Evolutionary conservation across 2,113 vertebrate species (phyloP).

Genomic region (Urocitellus parryii): DNA sequence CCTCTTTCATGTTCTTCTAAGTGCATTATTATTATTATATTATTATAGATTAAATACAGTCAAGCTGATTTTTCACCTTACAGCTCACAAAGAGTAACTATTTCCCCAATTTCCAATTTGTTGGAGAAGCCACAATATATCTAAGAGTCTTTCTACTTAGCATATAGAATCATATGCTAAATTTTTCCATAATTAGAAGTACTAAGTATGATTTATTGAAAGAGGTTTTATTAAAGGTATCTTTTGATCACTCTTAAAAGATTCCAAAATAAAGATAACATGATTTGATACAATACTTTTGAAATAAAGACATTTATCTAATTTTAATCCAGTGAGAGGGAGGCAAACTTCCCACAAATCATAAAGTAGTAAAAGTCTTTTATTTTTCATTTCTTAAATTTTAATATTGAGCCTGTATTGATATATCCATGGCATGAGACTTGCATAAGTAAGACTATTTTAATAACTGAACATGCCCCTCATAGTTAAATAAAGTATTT

Average conservation of each 20-base stretch:
- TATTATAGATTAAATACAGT: conserved; percentile 23
- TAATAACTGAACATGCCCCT: not conserved
- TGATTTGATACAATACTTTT: conserved; percentile 31
- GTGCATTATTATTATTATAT: not conserved
- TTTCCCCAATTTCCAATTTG: not conserved
- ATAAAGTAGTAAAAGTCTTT: not conserved
- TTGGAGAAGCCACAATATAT: not conserved
- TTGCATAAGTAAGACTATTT: conserved; percentile 13
- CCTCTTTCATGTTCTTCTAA: not conserved
- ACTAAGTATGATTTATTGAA: conserved; percentile 21
- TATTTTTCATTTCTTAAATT: conserved; percentile 39
- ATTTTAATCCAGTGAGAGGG: conserved; percentile 31
- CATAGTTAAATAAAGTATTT: conserved; percentile 47
- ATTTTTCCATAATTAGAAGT: conserved; percentile 31
- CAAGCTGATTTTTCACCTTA: not conserved
- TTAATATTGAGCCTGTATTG: not conserved
- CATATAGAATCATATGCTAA: not conserved
- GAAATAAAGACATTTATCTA: conserved; percentile 55
- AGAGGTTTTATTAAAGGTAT: not conserved
- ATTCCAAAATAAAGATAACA: conserved; percentile 42
- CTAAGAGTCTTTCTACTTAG: not conserved
- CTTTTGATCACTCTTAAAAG: conserved; percentile 48
- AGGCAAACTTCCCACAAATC: not conserved
- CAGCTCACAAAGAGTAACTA: not conserved
- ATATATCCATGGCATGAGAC: not conserved